Percentiles rank a stretch among this genome's conserved stretches.
phyloP scores from a whole-genome alignment of 2,888 invertebrate genomes.

The Xestia c-nigrum region DNA sequence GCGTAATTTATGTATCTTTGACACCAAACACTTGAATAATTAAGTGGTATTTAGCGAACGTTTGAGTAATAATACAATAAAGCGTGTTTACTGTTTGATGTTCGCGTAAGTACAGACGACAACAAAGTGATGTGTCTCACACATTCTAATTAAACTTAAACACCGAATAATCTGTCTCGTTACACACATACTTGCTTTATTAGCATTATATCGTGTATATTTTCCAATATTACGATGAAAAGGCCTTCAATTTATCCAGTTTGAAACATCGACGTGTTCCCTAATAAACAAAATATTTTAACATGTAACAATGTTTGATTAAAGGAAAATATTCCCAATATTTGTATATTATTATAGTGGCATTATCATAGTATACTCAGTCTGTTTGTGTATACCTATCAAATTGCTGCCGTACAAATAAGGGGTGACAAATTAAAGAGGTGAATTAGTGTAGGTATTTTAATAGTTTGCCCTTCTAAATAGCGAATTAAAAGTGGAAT shows the following conservation, averaged over 20 bases:
- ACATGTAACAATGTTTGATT: constrained; percentile 17
- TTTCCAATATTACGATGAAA: constrained; percentile 9
- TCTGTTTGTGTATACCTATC: constrained; percentile 31
- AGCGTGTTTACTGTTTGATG: constrained; percentile 19
- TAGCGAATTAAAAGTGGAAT: constrained; percentile 17
- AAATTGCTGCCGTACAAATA: constrained; percentile 38
- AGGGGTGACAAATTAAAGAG: constrained; percentile 40
- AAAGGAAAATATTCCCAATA: constrained; percentile 36
- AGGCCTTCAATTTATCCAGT: constrained; percentile 2
- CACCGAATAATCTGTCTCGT: constrained; percentile 1
- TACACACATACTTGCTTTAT: not conserved
- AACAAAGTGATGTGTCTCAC: constrained; percentile 21
- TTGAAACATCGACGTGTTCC: constrained; percentile 13
- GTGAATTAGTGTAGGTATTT: constrained; percentile 39
- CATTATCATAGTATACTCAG: constrained; percentile 30
- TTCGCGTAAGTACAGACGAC: constrained; percentile 27
- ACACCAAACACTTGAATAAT: constrained; percentile 48
- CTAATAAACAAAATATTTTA: constrained; percentile 36
- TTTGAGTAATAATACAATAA: constrained; percentile 27
- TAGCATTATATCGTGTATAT: not conserved
- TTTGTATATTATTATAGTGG: constrained; percentile 26
- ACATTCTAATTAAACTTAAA: constrained; percentile 15
- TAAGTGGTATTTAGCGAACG: constrained; percentile 42
- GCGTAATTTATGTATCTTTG: constrained; percentile 40
- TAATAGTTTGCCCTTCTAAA: constrained; percentile 28